Conservation (phyloP, 2,113 vertebrate genomes). For the Piaya cayana region DNA sequence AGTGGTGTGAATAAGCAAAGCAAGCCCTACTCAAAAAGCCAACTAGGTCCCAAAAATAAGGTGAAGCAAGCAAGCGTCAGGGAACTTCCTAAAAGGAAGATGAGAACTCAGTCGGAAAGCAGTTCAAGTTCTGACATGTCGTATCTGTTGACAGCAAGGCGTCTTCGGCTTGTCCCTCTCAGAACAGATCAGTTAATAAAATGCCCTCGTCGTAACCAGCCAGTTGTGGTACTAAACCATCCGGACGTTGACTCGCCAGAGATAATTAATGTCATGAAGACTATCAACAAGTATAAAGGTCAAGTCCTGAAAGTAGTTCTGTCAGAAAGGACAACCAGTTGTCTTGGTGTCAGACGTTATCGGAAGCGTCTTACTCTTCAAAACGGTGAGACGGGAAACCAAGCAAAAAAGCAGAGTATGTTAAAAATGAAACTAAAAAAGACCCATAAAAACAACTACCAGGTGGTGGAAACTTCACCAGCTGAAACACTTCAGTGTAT, state of each 20-base stretch:
- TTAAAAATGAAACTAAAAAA: conserved; percentile 94
- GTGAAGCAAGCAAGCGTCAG: conserved; percentile 57
- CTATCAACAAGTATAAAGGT: conserved; percentile 79
- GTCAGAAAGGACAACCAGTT: conserved; percentile 76
- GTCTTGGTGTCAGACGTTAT: conserved; percentile 67
- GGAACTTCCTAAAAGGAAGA: conserved; percentile 72
- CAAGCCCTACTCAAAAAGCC: conserved; percentile 28
- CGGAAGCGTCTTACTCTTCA: conserved; percentile 74
- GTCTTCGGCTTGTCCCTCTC: conserved; percentile 82
- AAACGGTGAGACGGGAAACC: conserved; percentile 49
- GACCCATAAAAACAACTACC: conserved; percentile 87
- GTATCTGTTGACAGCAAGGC: conserved; percentile 63
- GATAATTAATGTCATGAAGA: conserved; percentile 80
- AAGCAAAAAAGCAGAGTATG: conserved; percentile 79
- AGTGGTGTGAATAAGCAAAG: conserved; percentile 25
- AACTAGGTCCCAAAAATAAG: conserved; percentile 45
- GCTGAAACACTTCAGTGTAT: conserved; percentile 61
- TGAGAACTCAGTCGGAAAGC: conserved; percentile 9
- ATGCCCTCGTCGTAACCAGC: conserved; percentile 88
- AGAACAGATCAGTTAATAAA: conserved; percentile 85
- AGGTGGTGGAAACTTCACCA: conserved; percentile 79
- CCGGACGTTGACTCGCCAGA: conserved; percentile 83
- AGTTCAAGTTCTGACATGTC: conserved; percentile 44
- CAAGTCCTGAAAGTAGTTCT: conserved; percentile 80
- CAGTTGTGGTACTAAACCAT: conserved; percentile 95